phyloP scores from a whole-genome alignment of 2,888 invertebrate species.

The Charanyca ferruginea region DNA sequence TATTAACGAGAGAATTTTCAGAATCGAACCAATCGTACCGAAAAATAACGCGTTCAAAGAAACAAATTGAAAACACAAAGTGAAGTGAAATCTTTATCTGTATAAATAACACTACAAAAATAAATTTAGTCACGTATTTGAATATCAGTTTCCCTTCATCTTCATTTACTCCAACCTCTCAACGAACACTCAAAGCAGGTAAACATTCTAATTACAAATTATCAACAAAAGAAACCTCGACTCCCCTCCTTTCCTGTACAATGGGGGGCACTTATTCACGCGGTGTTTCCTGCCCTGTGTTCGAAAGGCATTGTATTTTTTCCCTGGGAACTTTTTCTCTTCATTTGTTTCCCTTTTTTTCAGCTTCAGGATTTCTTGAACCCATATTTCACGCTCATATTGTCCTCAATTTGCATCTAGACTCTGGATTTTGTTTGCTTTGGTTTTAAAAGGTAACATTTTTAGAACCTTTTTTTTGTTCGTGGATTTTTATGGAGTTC shows the following conservation, averaged over 20 bases:
- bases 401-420: conserved; percentile 83
- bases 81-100: too few species aligned
- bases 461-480: conserved; percentile 57
- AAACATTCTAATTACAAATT: conserved; percentile 64
- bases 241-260: conserved; percentile 69
- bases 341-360: conserved; percentile 86
- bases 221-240: conserved; percentile 67
- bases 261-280: conserved; percentile 86
- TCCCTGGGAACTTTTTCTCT: conserved; percentile 84
- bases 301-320: conserved; percentile 80
- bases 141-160: neutral
- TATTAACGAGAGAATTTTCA: too few species aligned
- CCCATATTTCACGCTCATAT: conserved; percentile 91
- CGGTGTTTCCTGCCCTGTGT: conserved; percentile 86
- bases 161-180: conserved; percentile 20
- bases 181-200: conserved; percentile 48
- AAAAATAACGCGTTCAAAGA: too few species aligned
- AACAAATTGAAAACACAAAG: too few species aligned
- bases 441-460: conserved; percentile 64
- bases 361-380: conserved; percentile 88
- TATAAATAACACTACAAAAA: too few species aligned
- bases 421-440: conserved; percentile 68
- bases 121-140: too few species aligned
- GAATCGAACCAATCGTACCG: too few species aligned
- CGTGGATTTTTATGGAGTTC: conserved; percentile 39